Conservation (phyloP, 2,888 invertebrate genomes). For the Xestia sexstrigata region DNA sequence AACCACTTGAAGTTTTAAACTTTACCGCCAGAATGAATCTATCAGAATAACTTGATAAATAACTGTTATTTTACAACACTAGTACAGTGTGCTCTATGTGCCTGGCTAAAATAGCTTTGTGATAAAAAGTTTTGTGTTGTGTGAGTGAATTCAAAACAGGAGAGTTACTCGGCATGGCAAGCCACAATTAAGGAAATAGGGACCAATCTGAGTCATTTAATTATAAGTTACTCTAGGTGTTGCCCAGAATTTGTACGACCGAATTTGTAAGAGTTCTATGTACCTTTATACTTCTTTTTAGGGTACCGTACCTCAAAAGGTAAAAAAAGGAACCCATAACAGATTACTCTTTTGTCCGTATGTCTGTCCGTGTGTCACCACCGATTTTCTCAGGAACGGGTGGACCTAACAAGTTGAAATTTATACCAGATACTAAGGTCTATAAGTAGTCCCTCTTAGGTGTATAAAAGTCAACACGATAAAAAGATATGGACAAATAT, state of each 20-base stretch:
- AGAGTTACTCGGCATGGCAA: not conserved
- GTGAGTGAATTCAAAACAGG: not conserved
- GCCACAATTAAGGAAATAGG: not conserved
- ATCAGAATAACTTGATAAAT: not conserved
- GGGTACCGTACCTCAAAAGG: no score
- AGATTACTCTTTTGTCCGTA: no score
- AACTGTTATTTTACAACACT: slow-evolving; percentile 12
- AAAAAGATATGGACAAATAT: no score
- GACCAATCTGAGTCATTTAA: not conserved
- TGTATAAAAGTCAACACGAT: no score
- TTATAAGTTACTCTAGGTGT: not conserved
- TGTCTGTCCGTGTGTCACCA: no score
- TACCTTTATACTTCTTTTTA: not conserved
- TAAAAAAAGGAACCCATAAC: no score
- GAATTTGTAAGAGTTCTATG: not conserved
- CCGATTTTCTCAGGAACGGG: no score
- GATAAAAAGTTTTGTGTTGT: not conserved
- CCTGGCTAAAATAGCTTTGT: not conserved
- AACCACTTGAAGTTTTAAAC: not conserved
- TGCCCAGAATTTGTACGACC: not conserved
- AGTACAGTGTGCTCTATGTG: not conserved
- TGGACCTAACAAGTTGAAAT: no score
- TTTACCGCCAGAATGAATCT: not conserved
- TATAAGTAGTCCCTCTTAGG: no score
- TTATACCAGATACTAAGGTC: no score